Conservation (phyloP, 2,888 invertebrate species). For the Ectemnius lituratus region DNA sequence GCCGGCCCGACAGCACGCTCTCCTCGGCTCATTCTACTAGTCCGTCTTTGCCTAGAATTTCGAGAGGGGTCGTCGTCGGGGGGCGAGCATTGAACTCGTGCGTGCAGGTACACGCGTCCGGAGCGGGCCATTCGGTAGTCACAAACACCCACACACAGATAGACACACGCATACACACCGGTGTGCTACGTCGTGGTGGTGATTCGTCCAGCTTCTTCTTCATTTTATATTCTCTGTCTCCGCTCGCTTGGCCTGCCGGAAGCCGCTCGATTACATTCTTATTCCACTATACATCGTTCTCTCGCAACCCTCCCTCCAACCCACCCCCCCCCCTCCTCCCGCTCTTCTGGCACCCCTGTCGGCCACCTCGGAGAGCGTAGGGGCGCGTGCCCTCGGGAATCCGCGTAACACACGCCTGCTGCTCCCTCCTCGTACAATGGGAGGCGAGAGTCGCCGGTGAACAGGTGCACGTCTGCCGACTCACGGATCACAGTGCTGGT, state of each 20-base stretch:
- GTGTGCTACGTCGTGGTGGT: neutral
- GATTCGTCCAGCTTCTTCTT: neutral
- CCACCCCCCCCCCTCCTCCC: too few relatives aligned
- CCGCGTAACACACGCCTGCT: too few relatives aligned
- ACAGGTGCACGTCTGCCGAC: neutral
- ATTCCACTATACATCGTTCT: too few relatives aligned
- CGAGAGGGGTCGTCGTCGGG: neutral
- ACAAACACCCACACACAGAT: too few relatives aligned
- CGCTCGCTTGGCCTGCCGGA: neutral
- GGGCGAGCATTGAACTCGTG: slow-evolving; percentile 1
- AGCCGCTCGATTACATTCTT: neutral
- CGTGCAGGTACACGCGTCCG: slow-evolving; percentile 5
- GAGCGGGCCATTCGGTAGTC: neutral
- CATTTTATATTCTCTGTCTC: neutral
- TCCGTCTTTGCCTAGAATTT: slow-evolving; percentile 3
- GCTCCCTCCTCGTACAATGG: neutral
- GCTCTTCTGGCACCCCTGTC: too few relatives aligned
- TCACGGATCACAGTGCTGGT: neutral
- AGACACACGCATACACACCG: too few relatives aligned
- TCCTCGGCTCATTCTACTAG: neutral
- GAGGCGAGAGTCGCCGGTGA: neutral
- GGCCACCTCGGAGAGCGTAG: neutral
- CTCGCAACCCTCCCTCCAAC: too few relatives aligned
- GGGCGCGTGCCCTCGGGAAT: neutral
- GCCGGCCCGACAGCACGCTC: too few relatives aligned